Percentiles rank a stretch among this genome's conserved stretches.
These are phyloP conservation scores for Neodiprion virginianus DNA, from an alignment of 1,140 invertebrate genomes.

Conservation along the genomic window DNA sequence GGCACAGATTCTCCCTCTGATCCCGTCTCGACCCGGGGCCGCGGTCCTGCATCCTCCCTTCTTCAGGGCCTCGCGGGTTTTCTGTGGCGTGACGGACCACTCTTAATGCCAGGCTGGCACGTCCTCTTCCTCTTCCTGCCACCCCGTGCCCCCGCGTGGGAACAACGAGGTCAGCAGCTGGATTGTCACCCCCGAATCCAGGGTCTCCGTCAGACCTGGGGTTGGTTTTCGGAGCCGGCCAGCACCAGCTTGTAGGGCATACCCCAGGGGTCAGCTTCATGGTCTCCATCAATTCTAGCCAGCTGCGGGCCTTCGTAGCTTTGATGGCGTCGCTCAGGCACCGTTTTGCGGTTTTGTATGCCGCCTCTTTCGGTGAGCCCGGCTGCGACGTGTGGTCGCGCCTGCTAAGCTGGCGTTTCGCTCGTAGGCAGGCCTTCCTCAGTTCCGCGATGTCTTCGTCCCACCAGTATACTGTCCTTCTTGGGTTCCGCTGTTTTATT, in stretches of 20 bases:
- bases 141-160: not conserved
- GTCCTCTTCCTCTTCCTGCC: too few species aligned
- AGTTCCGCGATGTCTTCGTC: conserved; percentile 19
- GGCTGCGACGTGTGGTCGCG: not conserved
- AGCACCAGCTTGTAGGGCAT: conserved; percentile 23
- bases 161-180: not conserved
- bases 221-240: not conserved
- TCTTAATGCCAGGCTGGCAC: too few species aligned
- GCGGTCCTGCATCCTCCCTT: too few species aligned
- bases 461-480: conserved; percentile 10
- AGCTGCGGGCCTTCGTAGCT: not conserved
- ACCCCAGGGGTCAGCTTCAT: conserved; percentile 23
- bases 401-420: not conserved
- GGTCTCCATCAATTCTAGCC: conserved; percentile 15
- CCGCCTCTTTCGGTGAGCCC: not conserved
- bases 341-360: too few species aligned
- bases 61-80: too few species aligned
- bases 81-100: too few species aligned
- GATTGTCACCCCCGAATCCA: not conserved
- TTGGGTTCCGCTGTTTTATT: too few species aligned
- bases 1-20: too few species aligned
- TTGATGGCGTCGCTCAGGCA: not conserved
- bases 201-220: not conserved
- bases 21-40: too few species aligned
- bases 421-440: not conserved